These are phyloP conservation scores for Pempheris klunzingeri DNA, from an alignment of 2,797 vertebrate species.

Conservation along the genomic window DNA sequence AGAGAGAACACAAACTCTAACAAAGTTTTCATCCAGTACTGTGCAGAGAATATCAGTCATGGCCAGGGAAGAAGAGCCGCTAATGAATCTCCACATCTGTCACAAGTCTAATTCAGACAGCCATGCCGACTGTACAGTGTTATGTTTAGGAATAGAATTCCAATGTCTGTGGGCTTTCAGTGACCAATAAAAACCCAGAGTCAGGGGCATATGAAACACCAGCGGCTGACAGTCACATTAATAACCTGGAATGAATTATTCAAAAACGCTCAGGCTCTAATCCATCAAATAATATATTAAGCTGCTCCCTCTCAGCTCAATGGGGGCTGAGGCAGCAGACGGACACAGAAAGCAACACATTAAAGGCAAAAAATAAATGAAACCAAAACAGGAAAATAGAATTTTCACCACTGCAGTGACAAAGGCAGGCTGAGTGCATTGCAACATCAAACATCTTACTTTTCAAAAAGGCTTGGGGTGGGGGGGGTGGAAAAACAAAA, in stretches of 20 bases:
- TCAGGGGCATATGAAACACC: slow-evolving; percentile 79
- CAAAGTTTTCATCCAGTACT: slow-evolving; percentile 11
- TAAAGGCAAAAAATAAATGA: slow-evolving; percentile 52
- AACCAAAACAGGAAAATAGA: slow-evolving; percentile 63
- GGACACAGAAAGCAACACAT: slow-evolving; percentile 72
- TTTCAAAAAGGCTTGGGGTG: slow-evolving; percentile 36
- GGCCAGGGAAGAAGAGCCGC: slow-evolving; percentile 26
- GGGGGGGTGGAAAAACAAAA: slow-evolving; percentile 29
- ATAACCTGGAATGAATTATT: slow-evolving; percentile 85
- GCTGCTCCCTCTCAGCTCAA: slow-evolving; percentile 72
- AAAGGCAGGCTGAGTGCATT: slow-evolving; percentile 47
- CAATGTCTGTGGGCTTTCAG: slow-evolving; percentile 75
- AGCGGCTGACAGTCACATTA: slow-evolving; percentile 83
- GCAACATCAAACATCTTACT: slow-evolving; percentile 65
- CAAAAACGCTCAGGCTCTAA: slow-evolving; percentile 84
- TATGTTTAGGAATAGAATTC: slow-evolving; percentile 73
- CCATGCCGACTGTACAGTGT: slow-evolving; percentile 58
- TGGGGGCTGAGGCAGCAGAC: slow-evolving; percentile 67
- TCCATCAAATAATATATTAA: slow-evolving; percentile 85
- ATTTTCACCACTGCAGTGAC: slow-evolving; percentile 37
- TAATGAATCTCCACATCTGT: slow-evolving; percentile 70
- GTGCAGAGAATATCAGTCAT: slow-evolving; percentile 48
- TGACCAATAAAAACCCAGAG: slow-evolving; percentile 78
- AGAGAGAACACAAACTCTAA: slow-evolving; percentile 29
- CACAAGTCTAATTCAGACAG: slow-evolving; percentile 56